These are phyloP conservation scores for Saturnia pavonia DNA, from an alignment of 2,888 invertebrate genomes.

Conservation along the genomic window DNA sequence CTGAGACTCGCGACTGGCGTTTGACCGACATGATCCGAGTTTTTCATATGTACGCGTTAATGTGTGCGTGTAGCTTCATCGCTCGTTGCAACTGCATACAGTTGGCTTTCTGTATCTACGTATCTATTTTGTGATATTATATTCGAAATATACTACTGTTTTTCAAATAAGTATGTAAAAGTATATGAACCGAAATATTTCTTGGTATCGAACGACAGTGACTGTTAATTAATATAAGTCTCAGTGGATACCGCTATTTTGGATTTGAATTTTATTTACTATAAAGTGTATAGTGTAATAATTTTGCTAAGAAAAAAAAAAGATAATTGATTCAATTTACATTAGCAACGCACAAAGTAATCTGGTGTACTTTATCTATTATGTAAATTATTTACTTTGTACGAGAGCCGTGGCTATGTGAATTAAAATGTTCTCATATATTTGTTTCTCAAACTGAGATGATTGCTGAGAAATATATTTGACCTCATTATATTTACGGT, in stretches of 20 bases:
- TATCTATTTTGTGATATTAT: too few species aligned
- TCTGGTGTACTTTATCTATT: constrained; percentile 27
- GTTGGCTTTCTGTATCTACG: too few species aligned
- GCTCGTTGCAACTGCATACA: too few species aligned
- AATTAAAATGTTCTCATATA: constrained; percentile 19
- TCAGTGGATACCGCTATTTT: not conserved
- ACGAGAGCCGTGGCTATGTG: constrained; percentile 8
- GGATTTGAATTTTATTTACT: not conserved
- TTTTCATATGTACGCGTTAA: too few species aligned
- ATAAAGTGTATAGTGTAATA: not conserved
- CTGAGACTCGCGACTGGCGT: too few species aligned
- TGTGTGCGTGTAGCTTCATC: too few species aligned
- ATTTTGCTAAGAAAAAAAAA: constrained; percentile 9
- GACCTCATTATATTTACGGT: constrained; percentile 45
- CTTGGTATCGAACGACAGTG: too few species aligned
- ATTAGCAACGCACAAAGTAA: constrained; percentile 16
- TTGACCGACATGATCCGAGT: too few species aligned
- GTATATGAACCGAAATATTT: too few species aligned
- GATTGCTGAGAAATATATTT: constrained; percentile 54
- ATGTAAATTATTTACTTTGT: too few species aligned
- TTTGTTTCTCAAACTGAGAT: constrained; percentile 32
- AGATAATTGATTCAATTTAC: constrained; percentile 21
- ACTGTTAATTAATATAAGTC: not conserved
- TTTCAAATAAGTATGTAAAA: too few species aligned
- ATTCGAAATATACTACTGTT: too few species aligned